Evolutionary conservation across 2,113 vertebrate species (phyloP).

Genomic region (Ramphastos sulfuratus): DNA sequence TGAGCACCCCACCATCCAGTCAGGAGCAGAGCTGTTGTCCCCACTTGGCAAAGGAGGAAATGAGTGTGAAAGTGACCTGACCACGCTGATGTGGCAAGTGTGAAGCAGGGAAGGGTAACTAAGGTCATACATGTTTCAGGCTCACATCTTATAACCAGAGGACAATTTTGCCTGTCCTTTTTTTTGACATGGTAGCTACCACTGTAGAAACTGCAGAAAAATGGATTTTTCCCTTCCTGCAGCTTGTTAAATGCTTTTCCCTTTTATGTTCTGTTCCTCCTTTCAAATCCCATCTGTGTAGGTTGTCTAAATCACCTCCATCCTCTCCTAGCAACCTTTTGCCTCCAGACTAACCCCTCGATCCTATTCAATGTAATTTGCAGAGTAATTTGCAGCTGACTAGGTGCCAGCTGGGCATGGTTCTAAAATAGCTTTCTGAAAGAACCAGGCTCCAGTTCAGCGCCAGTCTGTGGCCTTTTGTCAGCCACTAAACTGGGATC

Average conservation of each 20-base stretch:
- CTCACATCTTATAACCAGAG: background rate
- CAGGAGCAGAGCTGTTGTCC: background rate
- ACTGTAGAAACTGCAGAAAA: background rate
- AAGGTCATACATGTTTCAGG: background rate
- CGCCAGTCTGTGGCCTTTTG: background rate
- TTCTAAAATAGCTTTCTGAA: background rate
- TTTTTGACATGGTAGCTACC: background rate
- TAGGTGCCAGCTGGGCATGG: constrained; percentile 1
- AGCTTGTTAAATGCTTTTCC: background rate
- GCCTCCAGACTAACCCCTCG: constrained; percentile 1
- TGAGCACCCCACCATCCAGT: background rate
- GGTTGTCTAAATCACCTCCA: constrained; percentile 11
- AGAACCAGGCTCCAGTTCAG: background rate
- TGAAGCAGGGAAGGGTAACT: background rate
- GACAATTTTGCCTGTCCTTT: background rate
- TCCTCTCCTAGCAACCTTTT: constrained; percentile 52
- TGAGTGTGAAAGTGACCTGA: background rate
- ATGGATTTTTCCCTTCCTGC: background rate
- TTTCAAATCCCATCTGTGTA: background rate
- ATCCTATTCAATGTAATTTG: background rate
- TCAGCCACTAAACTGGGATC: background rate
- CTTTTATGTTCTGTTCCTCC: background rate
- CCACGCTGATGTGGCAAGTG: background rate
- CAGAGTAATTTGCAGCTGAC: constrained; percentile 11
- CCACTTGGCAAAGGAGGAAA: background rate